Evolutionary conservation across 2,797 vertebrate species (phyloP).

Genomic region (Poeciliopsis turneri): DNA sequence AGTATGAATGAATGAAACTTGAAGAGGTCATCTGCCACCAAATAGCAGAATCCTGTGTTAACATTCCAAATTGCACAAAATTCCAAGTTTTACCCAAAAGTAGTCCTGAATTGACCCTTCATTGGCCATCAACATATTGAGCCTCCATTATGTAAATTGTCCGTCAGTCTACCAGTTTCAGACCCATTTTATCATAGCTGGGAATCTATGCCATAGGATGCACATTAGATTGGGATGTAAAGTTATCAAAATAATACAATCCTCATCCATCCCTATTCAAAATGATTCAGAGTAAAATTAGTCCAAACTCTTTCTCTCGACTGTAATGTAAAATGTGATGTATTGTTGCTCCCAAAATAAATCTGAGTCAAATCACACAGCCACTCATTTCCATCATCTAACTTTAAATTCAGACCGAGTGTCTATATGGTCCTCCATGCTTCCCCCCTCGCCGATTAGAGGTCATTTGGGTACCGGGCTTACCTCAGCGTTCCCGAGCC

Average conservation of each 20-base stretch:
- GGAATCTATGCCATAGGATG: not conserved
- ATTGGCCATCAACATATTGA: not conserved
- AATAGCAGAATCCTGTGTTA: not conserved
- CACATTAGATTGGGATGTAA: conserved; percentile 3
- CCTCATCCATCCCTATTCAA: not conserved
- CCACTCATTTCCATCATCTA: conserved; percentile 5
- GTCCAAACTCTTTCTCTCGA: not conserved
- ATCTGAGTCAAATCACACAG: not conserved
- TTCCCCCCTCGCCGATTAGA: conserved; percentile 10
- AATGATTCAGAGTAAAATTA: not conserved
- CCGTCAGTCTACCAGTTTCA: not conserved
- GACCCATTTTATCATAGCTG: not conserved
- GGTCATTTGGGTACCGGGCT: conserved; percentile 47
- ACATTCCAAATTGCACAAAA: not conserved
- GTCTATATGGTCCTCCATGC: not conserved
- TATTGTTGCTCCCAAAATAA: not conserved
- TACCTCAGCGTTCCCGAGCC: conserved; percentile 76
- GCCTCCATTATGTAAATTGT: not conserved
- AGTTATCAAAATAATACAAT: not conserved
- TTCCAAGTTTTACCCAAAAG: not conserved
- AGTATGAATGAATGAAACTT: not conserved
- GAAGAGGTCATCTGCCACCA: not conserved
- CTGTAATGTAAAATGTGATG: not conserved
- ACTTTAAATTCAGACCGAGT: not conserved
- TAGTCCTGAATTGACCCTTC: not conserved